Percentiles rank a stretch among this genome's conserved stretches.
Evolutionary conservation across 2,113 vertebrate genomes (phyloP).

Genomic region (Microtus oregoni): DNA sequence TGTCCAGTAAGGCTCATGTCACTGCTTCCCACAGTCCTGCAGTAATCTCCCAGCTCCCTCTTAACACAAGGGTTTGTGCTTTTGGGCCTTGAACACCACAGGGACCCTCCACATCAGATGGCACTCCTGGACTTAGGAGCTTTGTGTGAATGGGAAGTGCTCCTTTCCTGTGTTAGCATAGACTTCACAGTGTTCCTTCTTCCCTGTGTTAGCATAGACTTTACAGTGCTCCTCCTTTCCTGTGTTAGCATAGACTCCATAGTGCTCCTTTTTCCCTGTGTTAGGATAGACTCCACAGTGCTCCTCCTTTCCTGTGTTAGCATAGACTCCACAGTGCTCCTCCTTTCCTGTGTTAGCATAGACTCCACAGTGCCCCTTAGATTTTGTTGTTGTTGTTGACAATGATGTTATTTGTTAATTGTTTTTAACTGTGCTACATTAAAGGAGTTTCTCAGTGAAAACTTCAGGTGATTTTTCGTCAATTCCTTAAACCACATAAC

Average conservation of each 20-base stretch:
- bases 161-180: neutral
- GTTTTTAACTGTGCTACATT: neutral
- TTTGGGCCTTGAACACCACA: neutral
- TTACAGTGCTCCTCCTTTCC: no score
- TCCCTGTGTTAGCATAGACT: no score
- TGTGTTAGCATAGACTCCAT: no score
- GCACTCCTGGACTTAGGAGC: neutral
- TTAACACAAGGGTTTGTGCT: neutral
- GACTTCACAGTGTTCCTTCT: no score
- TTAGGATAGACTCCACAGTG: no score
- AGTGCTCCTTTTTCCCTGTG: no score
- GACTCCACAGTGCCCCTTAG: no score
- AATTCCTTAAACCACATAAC: neutral
- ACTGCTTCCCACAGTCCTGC: neutral
- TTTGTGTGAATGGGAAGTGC: neutral
- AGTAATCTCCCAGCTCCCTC: neutral
- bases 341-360: no score
- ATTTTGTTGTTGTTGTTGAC: neutral
- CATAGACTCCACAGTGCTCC: no score
- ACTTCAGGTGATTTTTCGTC: neutral
- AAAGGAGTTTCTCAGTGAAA: constrained; percentile 47
- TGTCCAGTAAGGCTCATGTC: neutral
- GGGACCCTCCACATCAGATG: neutral
- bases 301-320: no score
- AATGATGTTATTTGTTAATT: neutral